These are phyloP conservation scores for Spea hammondii DNA, from an alignment of 2,797 vertebrate genomes.

Conservation along the genomic window DNA sequence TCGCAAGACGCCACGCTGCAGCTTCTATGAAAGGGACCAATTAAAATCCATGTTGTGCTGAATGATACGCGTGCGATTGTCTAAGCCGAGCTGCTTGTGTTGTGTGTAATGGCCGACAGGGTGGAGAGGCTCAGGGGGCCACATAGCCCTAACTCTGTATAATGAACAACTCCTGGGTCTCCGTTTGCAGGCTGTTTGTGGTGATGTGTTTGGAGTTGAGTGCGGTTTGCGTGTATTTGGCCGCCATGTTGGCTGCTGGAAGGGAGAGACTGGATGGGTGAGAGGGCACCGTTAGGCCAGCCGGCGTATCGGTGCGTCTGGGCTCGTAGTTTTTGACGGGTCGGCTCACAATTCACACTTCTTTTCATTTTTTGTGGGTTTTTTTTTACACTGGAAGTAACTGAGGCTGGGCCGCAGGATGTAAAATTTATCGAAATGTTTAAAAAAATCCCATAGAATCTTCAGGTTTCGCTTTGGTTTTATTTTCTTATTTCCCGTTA, in stretches of 20 bases:
- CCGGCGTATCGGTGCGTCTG: too few relatives aligned
- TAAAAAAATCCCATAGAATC: background rate
- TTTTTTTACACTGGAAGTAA: conserved; percentile 46
- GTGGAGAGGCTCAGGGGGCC: background rate
- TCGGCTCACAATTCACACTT: too few relatives aligned
- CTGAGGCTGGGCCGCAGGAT: conserved; percentile 46
- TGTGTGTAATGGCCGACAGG: background rate
- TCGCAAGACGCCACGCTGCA: background rate
- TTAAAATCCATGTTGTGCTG: conserved; percentile 33
- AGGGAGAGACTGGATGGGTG: too few relatives aligned
- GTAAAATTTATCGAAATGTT: background rate
- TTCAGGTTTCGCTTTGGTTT: conserved; percentile 15
- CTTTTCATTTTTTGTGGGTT: background rate
- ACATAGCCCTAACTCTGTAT: too few relatives aligned
- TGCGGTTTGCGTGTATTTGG: too few relatives aligned
- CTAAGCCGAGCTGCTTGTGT: background rate
- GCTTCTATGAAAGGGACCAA: conserved; percentile 18
- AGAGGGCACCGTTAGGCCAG: too few relatives aligned
- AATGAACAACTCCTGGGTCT: too few relatives aligned
- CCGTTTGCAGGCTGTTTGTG: too few relatives aligned
- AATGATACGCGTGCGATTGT: background rate
- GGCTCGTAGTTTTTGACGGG: too few relatives aligned
- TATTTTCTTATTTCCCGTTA: conserved; percentile 16
- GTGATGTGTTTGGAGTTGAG: too few relatives aligned
- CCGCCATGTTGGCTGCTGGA: too few relatives aligned